phyloP scores from a whole-genome alignment of 2,888 invertebrate species.

The Diadegma fenestrale region DNA sequence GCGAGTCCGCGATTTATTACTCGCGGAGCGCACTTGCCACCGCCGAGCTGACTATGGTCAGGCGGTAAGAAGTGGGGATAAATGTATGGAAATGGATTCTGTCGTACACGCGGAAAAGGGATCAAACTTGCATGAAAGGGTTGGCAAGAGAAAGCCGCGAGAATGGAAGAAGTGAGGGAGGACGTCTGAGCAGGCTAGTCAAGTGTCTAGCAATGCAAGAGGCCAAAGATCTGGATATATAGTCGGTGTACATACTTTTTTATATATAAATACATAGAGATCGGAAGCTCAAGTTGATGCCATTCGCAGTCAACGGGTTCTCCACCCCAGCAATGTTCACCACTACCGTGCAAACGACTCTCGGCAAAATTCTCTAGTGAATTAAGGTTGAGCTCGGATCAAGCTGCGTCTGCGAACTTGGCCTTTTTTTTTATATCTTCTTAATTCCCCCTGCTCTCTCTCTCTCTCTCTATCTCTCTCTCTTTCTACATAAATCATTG shows the following conservation, averaged over 20 bases:
- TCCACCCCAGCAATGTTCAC: conserved; percentile 13
- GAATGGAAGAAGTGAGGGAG: conserved; percentile 18
- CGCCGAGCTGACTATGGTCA: conserved; percentile 22
- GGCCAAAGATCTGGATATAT: conserved; percentile 36
- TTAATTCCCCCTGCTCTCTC: conserved; percentile 11
- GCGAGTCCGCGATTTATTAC: conserved; percentile 72
- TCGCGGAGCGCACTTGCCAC: conserved; percentile 40
- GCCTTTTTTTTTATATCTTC: conserved; percentile 44
- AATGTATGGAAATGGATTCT: conserved; percentile 77
- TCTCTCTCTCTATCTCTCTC: conserved; percentile 22
- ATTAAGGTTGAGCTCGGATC: conserved; percentile 68
- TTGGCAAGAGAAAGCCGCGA: conserved; percentile 51
- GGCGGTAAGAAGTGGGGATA: conserved; percentile 55
- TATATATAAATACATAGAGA: conserved; percentile 25
- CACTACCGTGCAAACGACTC: conserved; percentile 63
- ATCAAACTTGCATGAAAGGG: conserved; percentile 69
- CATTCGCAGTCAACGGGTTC: conserved; percentile 43
- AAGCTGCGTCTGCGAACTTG: conserved; percentile 62
- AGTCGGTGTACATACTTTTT: conserved; percentile 25
- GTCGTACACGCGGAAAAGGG: conserved; percentile 60
- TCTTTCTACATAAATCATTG: conserved; percentile 50
- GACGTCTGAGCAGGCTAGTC: conserved; percentile 26
- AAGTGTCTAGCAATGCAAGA: conserved; percentile 45
- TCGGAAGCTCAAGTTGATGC: conserved; percentile 42
- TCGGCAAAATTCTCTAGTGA: conserved; percentile 60